Evolutionary conservation across 2,888 invertebrate species (phyloP).

Genomic region (Diploptera punctata): DNA sequence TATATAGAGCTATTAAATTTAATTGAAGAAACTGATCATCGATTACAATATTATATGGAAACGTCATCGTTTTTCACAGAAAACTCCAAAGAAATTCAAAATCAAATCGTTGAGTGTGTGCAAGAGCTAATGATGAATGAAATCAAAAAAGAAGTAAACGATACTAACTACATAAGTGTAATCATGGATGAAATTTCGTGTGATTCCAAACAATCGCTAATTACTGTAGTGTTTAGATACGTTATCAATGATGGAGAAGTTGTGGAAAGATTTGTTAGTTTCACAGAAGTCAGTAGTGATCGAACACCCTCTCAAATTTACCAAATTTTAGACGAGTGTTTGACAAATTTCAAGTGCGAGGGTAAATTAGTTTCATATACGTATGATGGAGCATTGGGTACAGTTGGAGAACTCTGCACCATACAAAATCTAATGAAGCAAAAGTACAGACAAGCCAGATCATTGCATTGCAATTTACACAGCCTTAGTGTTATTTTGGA

Average conservation of each 20-base stretch:
- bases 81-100: not conserved
- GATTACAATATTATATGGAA: not conserved
- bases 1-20: not conserved
- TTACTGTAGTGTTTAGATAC: not conserved
- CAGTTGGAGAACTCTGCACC: not conserved
- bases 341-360: not conserved
- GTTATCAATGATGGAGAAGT: not conserved
- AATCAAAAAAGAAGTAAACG: not conserved
- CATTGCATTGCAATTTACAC: not conserved
- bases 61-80: not conserved
- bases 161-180: not conserved
- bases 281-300: not conserved
- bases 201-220: not conserved
- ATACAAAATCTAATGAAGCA: not conserved
- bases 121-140: not conserved
- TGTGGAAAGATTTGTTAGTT: not conserved
- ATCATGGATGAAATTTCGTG: not conserved
- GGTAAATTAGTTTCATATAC: not conserved
- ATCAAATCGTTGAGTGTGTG: not conserved
- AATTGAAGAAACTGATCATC: not conserved
- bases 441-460: not conserved
- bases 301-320: not conserved
- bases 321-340: not conserved
- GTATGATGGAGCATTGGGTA: not conserved
- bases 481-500: not conserved